phyloP scores from a whole-genome alignment of 2,113 vertebrate species.

The Canis aureus region DNA sequence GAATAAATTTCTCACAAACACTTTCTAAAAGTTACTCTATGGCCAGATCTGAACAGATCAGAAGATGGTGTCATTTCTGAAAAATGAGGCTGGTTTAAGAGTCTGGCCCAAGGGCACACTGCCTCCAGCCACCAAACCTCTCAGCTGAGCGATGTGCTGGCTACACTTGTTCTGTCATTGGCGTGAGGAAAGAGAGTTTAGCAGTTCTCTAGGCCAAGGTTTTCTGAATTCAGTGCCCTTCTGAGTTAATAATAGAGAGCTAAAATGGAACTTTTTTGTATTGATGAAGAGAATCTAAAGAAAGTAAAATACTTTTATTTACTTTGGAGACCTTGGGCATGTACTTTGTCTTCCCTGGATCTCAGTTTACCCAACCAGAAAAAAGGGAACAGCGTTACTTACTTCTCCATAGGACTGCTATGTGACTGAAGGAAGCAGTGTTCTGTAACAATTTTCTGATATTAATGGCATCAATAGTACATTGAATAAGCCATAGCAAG shows the following conservation, averaged over 20 bases:
- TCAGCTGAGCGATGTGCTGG: fast-evolving
- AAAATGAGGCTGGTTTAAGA: neutral
- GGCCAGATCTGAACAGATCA: neutral
- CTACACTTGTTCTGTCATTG: neutral
- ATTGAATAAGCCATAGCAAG: neutral
- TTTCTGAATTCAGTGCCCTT: neutral
- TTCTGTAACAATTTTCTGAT: neutral
- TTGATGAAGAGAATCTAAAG: neutral
- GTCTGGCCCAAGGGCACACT: fast-evolving
- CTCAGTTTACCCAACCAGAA: conserved; percentile 11
- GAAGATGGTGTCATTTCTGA: conserved; percentile 46
- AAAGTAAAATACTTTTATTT: neutral
- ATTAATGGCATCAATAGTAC: neutral
- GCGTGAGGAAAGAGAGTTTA: neutral
- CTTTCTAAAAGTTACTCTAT: conserved; percentile 48
- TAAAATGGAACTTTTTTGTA: neutral
- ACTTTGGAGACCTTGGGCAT: neutral
- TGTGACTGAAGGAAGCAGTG: neutral
- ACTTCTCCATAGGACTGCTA: neutral
- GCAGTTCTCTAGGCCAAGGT: neutral
- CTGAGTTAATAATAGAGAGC: neutral
- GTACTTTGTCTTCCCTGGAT: neutral
- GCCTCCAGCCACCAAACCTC: neutral
- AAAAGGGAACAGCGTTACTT: neutral
- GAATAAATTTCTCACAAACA: conserved; percentile 30